Percentiles rank a stretch among this genome's conserved stretches.
Evolutionary conservation across 2,797 vertebrate genomes (phyloP).

Genomic region (Gambusia yucatana): DNA sequence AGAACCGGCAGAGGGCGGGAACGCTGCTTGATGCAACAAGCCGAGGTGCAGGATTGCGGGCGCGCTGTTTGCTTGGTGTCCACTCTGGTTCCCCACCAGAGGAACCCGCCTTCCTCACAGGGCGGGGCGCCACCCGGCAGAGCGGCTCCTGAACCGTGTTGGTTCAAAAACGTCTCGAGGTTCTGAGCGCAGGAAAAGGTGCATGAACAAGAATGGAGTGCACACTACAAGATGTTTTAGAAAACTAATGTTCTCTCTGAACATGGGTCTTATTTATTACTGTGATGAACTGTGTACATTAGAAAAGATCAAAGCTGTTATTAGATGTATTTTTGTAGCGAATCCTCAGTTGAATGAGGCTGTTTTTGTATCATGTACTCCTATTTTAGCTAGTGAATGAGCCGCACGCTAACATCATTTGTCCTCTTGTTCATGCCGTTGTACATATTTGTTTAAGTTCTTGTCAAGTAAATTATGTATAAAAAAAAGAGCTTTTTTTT

Average conservation of each 20-base stretch:
- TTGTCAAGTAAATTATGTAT: constrained; percentile 13
- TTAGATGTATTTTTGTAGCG: constrained; percentile 78
- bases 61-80: background rate
- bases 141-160: constrained; percentile 13
- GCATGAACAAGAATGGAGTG: constrained; percentile 4
- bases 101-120: constrained; percentile 2
- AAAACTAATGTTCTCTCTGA: constrained; percentile 38
- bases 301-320: constrained; percentile 53
- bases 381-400: constrained; percentile 57
- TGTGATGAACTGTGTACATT: constrained; percentile 61
- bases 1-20: constrained; percentile 9
- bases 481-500: background rate
- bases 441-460: constrained; percentile 38
- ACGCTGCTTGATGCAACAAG: background rate
- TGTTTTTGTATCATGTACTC: constrained; percentile 64
- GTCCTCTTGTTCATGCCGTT: constrained; percentile 42
- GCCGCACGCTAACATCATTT: constrained; percentile 2
- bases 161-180: constrained; percentile 9
- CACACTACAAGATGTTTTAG: constrained; percentile 6
- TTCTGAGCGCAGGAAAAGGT: background rate
- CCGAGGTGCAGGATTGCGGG: background rate
- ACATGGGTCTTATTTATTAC: constrained; percentile 45
- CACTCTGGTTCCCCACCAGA: constrained; percentile 6
- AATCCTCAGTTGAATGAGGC: constrained; percentile 71
- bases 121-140: background rate